Conservation (phyloP, 2,888 invertebrate species). For the Eurytoma californica region DNA sequence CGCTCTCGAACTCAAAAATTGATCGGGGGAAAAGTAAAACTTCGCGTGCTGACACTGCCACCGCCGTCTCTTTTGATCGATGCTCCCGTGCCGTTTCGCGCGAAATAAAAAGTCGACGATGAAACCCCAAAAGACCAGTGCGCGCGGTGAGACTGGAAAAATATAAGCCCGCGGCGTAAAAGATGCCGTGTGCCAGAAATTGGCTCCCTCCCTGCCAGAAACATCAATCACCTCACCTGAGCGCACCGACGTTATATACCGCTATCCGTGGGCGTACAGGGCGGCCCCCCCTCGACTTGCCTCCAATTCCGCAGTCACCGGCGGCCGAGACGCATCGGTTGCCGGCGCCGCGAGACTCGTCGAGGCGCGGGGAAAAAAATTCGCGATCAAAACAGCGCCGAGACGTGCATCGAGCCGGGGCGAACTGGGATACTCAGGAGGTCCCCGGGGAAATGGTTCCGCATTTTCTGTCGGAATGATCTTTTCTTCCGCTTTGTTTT, state of each 20-base stretch:
- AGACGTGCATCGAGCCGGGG: too few species aligned
- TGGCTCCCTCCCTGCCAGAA: not conserved
- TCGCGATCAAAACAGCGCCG: not conserved
- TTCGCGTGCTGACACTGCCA: too few species aligned
- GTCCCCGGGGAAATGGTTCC: too few species aligned
- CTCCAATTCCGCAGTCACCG: slow-evolving; percentile 11
- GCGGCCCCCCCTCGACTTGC: not conserved
- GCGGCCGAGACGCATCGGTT: not conserved
- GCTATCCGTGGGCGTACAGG: not conserved
- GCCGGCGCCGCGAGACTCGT: not conserved
- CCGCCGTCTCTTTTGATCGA: too few species aligned
- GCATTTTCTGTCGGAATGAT: too few species aligned
- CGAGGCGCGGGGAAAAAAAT: not conserved
- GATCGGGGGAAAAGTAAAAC: too few species aligned
- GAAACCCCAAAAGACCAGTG: too few species aligned
- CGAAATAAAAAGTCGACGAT: too few species aligned
- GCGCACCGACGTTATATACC: slow-evolving; percentile 9
- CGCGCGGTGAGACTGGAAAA: not conserved
- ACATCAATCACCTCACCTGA: slow-evolving; percentile 27
- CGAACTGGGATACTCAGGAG: too few species aligned
- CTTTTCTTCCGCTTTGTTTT: too few species aligned
- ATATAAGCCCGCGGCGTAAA: not conserved
- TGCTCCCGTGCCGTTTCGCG: too few species aligned
- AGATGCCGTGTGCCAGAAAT: slow-evolving; percentile 13
- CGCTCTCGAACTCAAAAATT: too few species aligned